phyloP scores from a whole-genome alignment of 2,888 invertebrate species.

The Dolichopus griseipennis region DNA sequence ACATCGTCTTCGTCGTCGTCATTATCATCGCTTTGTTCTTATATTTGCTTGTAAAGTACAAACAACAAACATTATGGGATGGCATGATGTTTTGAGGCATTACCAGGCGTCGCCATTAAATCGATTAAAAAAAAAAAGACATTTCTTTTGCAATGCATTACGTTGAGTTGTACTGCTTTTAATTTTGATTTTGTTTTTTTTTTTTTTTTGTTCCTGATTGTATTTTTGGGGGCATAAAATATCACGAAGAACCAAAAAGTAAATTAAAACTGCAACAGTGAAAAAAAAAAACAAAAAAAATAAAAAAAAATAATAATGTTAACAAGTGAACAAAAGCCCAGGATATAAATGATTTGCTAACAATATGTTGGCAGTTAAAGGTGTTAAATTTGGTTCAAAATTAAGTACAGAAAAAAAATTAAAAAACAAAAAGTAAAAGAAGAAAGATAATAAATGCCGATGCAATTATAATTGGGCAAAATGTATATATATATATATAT shows the following conservation, averaged over 20 bases:
- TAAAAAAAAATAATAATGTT: not conserved
- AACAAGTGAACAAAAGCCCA: not conserved
- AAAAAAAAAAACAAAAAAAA: not conserved
- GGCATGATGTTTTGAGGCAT: constrained; percentile 4
- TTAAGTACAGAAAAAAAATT: too few species aligned
- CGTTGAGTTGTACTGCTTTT: too few species aligned
- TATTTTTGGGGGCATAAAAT: not conserved
- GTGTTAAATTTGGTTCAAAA: not conserved
- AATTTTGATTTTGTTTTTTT: too few species aligned
- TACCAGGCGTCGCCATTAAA: constrained; percentile 4
- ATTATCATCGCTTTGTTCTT: too few species aligned
- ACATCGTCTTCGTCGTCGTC: not conserved
- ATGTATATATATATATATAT: too few species aligned
- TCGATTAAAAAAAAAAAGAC: not conserved
- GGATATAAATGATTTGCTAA: not conserved
- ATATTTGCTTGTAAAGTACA: not conserved
- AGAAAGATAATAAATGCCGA: not conserved
- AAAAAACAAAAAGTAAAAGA: not conserved
- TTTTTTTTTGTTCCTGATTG: not conserved
- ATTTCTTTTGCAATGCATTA: too few species aligned
- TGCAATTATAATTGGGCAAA: not conserved
- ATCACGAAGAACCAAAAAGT: not conserved
- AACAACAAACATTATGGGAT: constrained; percentile 4
- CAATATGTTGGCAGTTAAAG: constrained; percentile 3
- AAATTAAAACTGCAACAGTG: too few species aligned